Conservation (phyloP, 2,113 vertebrate genomes). For the Zeus faber region DNA sequence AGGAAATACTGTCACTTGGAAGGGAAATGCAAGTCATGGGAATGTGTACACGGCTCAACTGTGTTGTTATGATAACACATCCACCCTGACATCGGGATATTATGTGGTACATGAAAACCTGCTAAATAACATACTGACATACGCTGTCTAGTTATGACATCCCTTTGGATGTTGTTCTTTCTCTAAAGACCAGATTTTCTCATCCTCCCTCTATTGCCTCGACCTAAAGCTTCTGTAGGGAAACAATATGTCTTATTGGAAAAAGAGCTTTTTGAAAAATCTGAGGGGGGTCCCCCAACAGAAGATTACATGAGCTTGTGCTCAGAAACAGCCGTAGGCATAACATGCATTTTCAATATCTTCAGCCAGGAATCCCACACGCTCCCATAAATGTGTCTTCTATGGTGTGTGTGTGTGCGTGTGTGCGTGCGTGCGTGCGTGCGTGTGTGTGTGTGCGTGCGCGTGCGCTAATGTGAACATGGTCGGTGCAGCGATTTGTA, state of each 20-base stretch:
- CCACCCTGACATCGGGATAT: no score
- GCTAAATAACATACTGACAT: no score
- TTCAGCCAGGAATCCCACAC: constrained; percentile 25
- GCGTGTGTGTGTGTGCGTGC: constrained; percentile 3
- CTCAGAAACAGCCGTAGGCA: constrained; percentile 34
- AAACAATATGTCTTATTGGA: constrained; percentile 24
- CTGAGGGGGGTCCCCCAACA: constrained; percentile 18
- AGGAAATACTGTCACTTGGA: constrained; percentile 4
- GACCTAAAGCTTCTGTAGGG: constrained; percentile 10
- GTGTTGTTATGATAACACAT: constrained; percentile 25
- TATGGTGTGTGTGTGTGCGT: neutral
- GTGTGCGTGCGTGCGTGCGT: constrained; percentile 17
- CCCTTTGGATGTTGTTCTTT: no score
- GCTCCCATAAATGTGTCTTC: neutral
- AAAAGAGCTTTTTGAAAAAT: constrained; percentile 34
- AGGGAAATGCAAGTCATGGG: constrained; percentile 38
- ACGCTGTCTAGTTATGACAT: no score
- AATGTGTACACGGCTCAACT: constrained; percentile 24
- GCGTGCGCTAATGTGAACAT: no score
- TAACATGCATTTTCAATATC: constrained; percentile 20
- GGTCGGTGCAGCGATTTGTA: no score
- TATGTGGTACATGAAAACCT: no score
- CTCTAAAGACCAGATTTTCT: no score
- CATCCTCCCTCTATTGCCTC: neutral
- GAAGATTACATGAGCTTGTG: constrained; percentile 19